Evolutionary conservation across 2,113 vertebrate species (phyloP), one percentile per base, ranked within the genome.

Genomic region (Chroicocephalus ridibundus): DNA sequence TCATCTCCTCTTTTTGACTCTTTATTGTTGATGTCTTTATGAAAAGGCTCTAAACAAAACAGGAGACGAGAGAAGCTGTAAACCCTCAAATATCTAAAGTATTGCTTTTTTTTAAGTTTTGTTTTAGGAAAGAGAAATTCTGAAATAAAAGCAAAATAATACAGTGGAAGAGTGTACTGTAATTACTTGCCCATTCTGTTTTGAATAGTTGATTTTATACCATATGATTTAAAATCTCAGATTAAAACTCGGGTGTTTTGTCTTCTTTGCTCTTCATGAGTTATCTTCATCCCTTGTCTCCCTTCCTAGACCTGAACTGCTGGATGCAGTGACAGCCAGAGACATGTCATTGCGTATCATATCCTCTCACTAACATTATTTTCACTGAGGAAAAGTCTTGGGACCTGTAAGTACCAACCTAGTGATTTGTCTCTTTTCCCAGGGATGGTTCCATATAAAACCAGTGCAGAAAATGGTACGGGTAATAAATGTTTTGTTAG

Each of bases 11-110:
- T 94, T 87, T 96, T 68, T 0, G 0, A 31, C 32, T 88, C 31
- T 72, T 78, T 80, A n/a, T 84, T 94, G 61, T 90, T 84, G 61
- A 75, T 82, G 36, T 34, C 78, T 34, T 83, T 86, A 66, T 82
- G 68, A 84, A 75, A 95, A 91, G 14, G 20, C 20, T 86, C 6
- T 75, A 90, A 92, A 81, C 55, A 93, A 94, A 95, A 89, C 51
- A 95, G 49, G n/a, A 94, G 42, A 88, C 86, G 72, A 92, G 46
- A 86, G 58, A 94, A 86, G 31, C 82, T 74, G 55, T 62, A 94
- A 86, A 54, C 69, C 46, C 68, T 94, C 60, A 81, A 57, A 52
- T 85, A 86, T 40, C 60, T 71, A 4, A 88, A 75, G 21, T 55
- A 76, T 42, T 60, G 26, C 12, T 10, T 29, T 85, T 74, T 88